Evolutionary conservation across 2,888 invertebrate species (phyloP).

Genomic region (Pecten maximus): DNA sequence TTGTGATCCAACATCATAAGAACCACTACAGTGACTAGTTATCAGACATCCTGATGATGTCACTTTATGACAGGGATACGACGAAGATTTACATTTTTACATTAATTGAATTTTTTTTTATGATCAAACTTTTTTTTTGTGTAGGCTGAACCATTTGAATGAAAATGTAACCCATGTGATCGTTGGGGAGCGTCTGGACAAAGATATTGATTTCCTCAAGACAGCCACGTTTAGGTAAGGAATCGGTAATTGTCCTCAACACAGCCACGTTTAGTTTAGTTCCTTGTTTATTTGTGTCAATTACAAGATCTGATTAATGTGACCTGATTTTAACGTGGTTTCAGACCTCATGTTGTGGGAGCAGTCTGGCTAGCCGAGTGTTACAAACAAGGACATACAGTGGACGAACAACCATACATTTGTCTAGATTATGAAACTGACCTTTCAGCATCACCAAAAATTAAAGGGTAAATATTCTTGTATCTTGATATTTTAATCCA

Average conservation of each 20-base stretch:
- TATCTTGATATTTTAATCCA: too few relatives aligned
- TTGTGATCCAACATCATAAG: too few relatives aligned
- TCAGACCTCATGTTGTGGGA: constrained; percentile 86
- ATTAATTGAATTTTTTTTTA: background rate
- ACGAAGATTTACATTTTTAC: too few relatives aligned
- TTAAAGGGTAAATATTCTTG: constrained; percentile 52
- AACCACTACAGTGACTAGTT: too few relatives aligned
- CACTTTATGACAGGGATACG: too few relatives aligned
- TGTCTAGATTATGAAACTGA: constrained; percentile 65
- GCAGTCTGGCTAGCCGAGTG: constrained; percentile 91
- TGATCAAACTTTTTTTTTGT: constrained; percentile 44
- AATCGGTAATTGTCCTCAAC: background rate
- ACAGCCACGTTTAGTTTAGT: background rate
- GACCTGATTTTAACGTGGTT: constrained; percentile 52
- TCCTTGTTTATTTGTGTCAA: too few relatives aligned
- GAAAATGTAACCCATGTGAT: constrained; percentile 92
- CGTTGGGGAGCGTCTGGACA: constrained; percentile 85
- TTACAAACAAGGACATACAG: constrained; percentile 86
- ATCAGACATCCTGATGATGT: too few relatives aligned
- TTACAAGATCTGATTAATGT: too few relatives aligned
- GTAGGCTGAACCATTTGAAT: constrained; percentile 87
- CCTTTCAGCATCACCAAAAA: constrained; percentile 62
- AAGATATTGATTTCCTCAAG: constrained; percentile 72
- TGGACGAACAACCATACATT: constrained; percentile 84
- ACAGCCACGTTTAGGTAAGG: constrained; percentile 65